These are phyloP conservation scores for Myodes glareolus DNA, from an alignment of 2,113 vertebrate genomes.

Conservation along the genomic window DNA sequence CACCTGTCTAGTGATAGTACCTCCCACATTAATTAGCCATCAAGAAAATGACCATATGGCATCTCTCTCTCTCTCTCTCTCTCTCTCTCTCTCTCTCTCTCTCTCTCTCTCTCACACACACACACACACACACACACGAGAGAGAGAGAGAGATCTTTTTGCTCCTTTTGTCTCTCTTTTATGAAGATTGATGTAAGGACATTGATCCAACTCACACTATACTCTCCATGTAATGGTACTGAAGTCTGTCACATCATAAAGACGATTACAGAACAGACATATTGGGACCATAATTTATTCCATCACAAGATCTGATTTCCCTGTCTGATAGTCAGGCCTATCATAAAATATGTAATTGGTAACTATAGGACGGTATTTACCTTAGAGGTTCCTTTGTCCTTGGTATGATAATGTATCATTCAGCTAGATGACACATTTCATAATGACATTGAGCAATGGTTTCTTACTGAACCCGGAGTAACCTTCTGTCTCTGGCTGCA, in stretches of 20 bases:
- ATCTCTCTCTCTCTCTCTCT: too few species aligned
- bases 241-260: neutral
- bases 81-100: too few species aligned
- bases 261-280: neutral
- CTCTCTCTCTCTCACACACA: too few species aligned
- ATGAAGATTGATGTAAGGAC: fast-evolving
- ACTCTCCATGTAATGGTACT: neutral
- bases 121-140: too few species aligned
- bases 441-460: neutral
- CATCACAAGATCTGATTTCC: neutral
- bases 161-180: neutral
- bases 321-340: neutral
- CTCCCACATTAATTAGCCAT: neutral
- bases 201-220: neutral
- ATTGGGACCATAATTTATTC: neutral
- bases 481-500: neutral
- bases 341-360: neutral
- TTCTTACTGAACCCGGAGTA: neutral
- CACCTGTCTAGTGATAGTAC: neutral
- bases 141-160: too few species aligned
- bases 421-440: neutral
- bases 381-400: neutral
- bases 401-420: neutral
- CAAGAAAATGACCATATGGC: neutral
- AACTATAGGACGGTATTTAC: too few species aligned